Evolutionary conservation across 2,113 vertebrate genomes (phyloP).

Genomic region (Sturnira hondurensis): DNA sequence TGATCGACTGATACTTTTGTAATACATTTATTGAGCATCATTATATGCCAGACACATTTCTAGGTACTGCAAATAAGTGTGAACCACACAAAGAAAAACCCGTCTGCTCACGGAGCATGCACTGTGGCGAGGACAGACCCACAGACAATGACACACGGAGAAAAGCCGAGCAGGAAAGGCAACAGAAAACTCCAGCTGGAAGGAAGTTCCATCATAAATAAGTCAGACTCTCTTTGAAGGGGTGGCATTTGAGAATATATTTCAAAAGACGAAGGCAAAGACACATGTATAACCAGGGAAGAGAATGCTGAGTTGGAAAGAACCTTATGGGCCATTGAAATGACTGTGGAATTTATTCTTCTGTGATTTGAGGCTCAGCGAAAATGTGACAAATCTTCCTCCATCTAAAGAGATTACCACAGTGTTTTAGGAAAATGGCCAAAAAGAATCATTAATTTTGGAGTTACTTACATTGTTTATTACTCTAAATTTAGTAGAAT

Average conservation of each 20-base stretch:
- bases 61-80: neutral
- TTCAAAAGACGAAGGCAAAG: neutral
- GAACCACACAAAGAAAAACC: neutral
- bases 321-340: neutral
- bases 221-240: neutral
- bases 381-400: neutral
- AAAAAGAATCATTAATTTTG: neutral
- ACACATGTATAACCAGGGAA: neutral
- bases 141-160: neutral
- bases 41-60: neutral
- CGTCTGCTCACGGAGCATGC: neutral
- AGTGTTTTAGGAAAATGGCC: neutral
- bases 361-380: neutral
- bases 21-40: neutral
- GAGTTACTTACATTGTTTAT: neutral
- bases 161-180: neutral
- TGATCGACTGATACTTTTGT: neutral
- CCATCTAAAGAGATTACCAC: neutral
- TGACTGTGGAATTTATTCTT: neutral
- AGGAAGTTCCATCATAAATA: neutral
- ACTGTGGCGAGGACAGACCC: neutral
- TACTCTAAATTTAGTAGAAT: neutral
- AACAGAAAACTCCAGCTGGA: neutral
- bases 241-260: neutral
- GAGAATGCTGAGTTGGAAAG: neutral